These are phyloP conservation scores for Oreonectes daqikongensis DNA, from an alignment of 2,797 vertebrate genomes.

Conservation along the genomic window DNA sequence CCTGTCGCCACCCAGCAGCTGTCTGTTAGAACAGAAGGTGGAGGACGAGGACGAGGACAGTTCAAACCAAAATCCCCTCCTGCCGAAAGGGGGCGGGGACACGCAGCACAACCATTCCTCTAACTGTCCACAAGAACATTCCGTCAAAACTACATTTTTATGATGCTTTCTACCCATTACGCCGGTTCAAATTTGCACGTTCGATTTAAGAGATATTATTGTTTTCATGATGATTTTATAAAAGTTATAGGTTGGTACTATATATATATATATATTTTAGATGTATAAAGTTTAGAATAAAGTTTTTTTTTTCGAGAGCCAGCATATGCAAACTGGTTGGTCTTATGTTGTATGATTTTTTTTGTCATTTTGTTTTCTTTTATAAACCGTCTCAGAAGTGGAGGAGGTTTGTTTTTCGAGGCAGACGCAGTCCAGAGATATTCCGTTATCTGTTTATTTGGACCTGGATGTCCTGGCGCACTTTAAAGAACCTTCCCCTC, in stretches of 20 bases:
- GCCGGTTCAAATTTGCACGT: constrained; percentile 86
- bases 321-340: constrained; percentile 66
- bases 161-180: constrained; percentile 70
- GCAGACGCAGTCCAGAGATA: constrained; percentile 48
- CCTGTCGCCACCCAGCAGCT: constrained; percentile 65
- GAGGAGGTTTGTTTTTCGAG: constrained; percentile 52
- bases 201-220: constrained; percentile 70
- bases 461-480: constrained; percentile 51
- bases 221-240: constrained; percentile 73
- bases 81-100: constrained; percentile 49
- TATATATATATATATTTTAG: constrained; percentile 69
- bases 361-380: constrained; percentile 46
- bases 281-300: constrained; percentile 61
- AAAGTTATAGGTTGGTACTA: constrained; percentile 76
- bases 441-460: constrained; percentile 57
- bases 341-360: constrained; percentile 54
- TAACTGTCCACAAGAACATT: no score
- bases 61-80: constrained; percentile 58
- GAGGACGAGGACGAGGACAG: constrained; percentile 66
- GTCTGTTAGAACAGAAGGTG: constrained; percentile 63
- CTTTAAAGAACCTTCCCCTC: constrained; percentile 34
- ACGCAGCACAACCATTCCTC: constrained; percentile 49
- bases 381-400: constrained; percentile 60
- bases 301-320: constrained; percentile 53
- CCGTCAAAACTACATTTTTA: constrained; percentile 76